Conservation (phyloP, 1,140 invertebrate genomes). For the Pseudoatta argentina region DNA sequence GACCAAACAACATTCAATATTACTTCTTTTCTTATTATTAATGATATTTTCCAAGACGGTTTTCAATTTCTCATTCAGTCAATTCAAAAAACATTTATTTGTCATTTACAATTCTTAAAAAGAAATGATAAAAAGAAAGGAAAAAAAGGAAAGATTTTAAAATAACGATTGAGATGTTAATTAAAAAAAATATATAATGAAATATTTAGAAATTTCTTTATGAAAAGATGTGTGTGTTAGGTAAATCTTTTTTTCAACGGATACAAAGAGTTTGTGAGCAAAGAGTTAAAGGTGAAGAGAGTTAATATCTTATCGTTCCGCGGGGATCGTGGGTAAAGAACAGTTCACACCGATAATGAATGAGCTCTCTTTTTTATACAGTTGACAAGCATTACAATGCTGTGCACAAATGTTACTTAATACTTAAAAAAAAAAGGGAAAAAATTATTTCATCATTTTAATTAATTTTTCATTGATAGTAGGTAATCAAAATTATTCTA, state of each 20-base stretch:
- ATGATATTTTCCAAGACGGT: conserved; percentile 1
- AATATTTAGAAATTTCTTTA: not conserved
- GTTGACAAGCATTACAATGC: conserved; percentile 16
- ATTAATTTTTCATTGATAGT: not conserved
- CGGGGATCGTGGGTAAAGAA: conserved; percentile 46
- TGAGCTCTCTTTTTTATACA: not conserved
- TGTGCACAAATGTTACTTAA: not conserved
- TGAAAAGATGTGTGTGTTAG: not conserved
- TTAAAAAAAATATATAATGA: not conserved
- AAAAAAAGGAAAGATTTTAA: not conserved
- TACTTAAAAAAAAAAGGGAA: not conserved
- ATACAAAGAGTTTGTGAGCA: not conserved
- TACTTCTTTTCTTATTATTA: not conserved
- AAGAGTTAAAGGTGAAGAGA: conserved; percentile 26
- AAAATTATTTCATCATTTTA: conserved; percentile 4
- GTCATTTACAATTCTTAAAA: not conserved
- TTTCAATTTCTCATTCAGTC: not conserved
- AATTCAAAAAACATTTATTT: not conserved
- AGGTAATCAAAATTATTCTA: not conserved
- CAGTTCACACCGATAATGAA: conserved; percentile 30
- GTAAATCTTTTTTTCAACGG: not conserved
- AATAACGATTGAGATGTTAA: not conserved
- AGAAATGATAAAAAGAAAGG: no score
- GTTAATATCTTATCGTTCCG: conserved; percentile 38
- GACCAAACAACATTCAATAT: no score